Percentiles rank a stretch among this genome's conserved stretches.
Conservation (phyloP, 2,113 vertebrate genomes). For the Psettodes erumei region DNA sequence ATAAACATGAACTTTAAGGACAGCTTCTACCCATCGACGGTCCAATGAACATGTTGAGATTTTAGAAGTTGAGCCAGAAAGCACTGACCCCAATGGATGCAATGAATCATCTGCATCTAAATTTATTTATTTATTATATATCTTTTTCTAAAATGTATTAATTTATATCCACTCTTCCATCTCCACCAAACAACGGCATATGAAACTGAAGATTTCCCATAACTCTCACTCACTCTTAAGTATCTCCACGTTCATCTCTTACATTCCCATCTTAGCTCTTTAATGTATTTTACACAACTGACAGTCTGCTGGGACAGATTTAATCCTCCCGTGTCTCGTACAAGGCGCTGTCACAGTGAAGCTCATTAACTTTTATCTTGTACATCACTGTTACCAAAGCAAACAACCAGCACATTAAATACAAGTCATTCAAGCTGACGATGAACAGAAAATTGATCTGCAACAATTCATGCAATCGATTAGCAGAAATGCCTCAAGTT, state of each 20-base stretch:
- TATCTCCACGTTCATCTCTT: background rate
- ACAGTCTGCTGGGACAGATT: no score
- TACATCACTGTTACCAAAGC: background rate
- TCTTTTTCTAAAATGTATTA: no score
- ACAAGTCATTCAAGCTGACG: background rate
- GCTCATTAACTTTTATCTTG: no score
- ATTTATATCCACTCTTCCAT: conserved; percentile 16
- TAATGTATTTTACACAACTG: background rate
- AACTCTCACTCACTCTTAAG: background rate
- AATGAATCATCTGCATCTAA: no score
- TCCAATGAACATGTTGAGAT: background rate
- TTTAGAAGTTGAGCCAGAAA: background rate
- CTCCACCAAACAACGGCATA: conserved; percentile 6
- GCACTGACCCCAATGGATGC: background rate
- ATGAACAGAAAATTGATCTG: no score
- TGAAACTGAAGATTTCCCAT: conserved; percentile 21
- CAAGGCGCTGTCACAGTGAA: no score
- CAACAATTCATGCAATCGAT: no score
- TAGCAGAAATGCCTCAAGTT: no score
- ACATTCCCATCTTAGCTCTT: background rate
- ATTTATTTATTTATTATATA: no score
- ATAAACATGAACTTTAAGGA: background rate
- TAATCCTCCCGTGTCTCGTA: no score
- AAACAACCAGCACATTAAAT: background rate
- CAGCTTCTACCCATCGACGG: background rate